Base-by-base conservation (phyloP, 2,113 vertebrate genomes). In the Clarias macrocephalus region DNA sequence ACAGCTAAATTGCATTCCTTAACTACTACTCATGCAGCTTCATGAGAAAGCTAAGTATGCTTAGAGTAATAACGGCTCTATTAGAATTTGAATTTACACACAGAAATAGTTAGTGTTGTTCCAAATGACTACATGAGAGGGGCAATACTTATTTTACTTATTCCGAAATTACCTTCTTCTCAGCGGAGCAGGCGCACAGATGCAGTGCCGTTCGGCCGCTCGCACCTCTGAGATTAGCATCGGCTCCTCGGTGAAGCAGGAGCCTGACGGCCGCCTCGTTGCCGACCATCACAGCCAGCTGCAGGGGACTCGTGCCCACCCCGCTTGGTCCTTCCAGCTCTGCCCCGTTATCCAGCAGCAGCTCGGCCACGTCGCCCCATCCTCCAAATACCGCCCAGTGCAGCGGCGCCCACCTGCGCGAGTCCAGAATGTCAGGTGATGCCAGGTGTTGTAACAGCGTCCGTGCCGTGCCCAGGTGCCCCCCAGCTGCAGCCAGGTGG, bases 341-440 rank as follows among this genome's bases (percentile, higher is more conserved):
- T 12, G 87, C 90, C 6, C 91, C 92, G 11, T 83, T 85, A 48
- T 88, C 90, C 73, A 93, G 84, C 48, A 94, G 86, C 73, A 92
- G 88, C 42, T 93, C 89, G 0, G 86, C 73, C 37, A 92, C n/a
- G 2, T 93, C 91, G 1, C 87, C 86, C 90, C 92, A 90, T 21
- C 88, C 91, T 60, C 91, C 91, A 10, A 92, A 89, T 25, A 89
- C 62, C 16, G 92, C 91, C 92, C 92, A 94, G 82, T 94, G 92
- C 62, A 94, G 84, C 2, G 93, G 91, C 0, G 91, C 92, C 93
- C 93, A 94, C 62, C 81, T 92, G 79, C 92, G 90, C 54, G 91
- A 89, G 82, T 94, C 93, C 65, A 85, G 89, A 21, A 80, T 63
- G 21, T 89, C 88, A 3, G 83, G 62, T 11, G 89, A 87, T 5